Evolutionary conservation across 2,888 invertebrate genomes (phyloP).

Genomic region (Drosophila buzzatii): DNA sequence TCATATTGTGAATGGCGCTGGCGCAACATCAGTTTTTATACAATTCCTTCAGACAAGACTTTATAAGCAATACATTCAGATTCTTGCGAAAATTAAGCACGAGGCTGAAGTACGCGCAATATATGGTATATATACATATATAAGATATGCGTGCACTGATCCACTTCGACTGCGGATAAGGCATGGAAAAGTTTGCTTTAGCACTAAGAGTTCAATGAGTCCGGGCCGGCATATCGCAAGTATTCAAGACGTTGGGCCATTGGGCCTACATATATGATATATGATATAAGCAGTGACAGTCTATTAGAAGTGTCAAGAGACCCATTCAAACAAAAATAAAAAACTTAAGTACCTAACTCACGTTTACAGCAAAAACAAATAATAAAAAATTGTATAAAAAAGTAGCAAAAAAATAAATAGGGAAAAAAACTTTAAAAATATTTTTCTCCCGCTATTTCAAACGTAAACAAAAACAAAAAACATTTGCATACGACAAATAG

Average conservation of each 20-base stretch:
- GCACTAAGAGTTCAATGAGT: constrained; percentile 24
- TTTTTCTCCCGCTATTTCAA: constrained; percentile 11
- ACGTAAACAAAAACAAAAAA: constrained; percentile 30
- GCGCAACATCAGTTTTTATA: constrained; percentile 16
- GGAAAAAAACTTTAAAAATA: constrained; percentile 25
- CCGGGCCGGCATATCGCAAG: constrained; percentile 21
- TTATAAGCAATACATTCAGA: neutral
- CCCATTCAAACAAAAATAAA: constrained; percentile 20
- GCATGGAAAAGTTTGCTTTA: constrained; percentile 34
- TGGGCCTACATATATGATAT: neutral
- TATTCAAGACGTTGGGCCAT: constrained; percentile 4
- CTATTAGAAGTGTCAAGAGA: constrained; percentile 38
- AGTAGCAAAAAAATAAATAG: constrained; percentile 3
- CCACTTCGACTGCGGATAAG: constrained; percentile 41
- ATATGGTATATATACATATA: neutral
- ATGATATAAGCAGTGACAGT: constrained; percentile 15
- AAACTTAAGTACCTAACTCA: constrained; percentile 46
- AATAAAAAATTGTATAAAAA: constrained; percentile 2
- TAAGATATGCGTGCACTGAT: constrained; percentile 44
- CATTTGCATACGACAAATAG: constrained; percentile 50
- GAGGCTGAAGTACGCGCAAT: constrained; percentile 39
- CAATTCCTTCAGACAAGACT: constrained; percentile 14
- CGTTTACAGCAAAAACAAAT: constrained; percentile 36
- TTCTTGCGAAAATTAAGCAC: constrained; percentile 46
- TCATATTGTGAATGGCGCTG: constrained; percentile 7